Conservation (phyloP, 2,797 vertebrate genomes). For the Delichon dasypus region DNA sequence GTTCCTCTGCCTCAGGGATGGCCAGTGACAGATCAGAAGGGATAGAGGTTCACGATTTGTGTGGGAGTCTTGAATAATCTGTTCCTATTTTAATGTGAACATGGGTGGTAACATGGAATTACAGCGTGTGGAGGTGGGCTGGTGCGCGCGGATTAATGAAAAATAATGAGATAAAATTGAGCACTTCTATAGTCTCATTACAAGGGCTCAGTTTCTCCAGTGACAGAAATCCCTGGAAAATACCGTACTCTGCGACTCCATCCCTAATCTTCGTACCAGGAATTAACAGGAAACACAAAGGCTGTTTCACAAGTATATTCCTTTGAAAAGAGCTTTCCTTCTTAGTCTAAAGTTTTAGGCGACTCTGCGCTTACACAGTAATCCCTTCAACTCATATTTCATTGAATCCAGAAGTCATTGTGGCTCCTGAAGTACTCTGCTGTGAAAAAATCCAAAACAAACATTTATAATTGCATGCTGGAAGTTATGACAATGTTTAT, state of each 20-base stretch:
- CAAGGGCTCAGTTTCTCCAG: background rate
- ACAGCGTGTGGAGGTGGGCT: conserved; percentile 38
- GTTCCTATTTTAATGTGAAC: conserved; percentile 67
- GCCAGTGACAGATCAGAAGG: conserved; percentile 33
- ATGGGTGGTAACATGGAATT: conserved; percentile 61
- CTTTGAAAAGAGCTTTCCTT: conserved; percentile 45
- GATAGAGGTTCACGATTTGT: conserved; percentile 59
- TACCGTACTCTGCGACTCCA: background rate
- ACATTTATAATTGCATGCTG: conserved; percentile 37
- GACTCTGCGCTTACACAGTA: conserved; percentile 11
- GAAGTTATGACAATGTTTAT: conserved; percentile 30
- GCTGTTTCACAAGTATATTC: background rate
- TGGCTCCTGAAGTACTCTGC: conserved; percentile 38
- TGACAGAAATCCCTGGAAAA: conserved; percentile 39
- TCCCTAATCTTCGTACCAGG: conserved; percentile 7
- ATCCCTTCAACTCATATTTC: conserved; percentile 46
- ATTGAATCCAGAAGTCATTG: conserved; percentile 36
- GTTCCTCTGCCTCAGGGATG: background rate
- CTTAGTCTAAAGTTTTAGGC: conserved; percentile 6
- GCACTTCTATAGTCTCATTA: conserved; percentile 34
- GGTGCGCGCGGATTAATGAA: conserved; percentile 37
- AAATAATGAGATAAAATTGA: conserved; percentile 67
- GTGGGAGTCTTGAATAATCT: conserved; percentile 66
- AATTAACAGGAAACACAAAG: conserved; percentile 24
- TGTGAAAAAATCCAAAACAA: background rate